These are phyloP conservation scores for Carterocephalus palaemon DNA, from an alignment of 2,888 invertebrate species.

Conservation along the genomic window DNA sequence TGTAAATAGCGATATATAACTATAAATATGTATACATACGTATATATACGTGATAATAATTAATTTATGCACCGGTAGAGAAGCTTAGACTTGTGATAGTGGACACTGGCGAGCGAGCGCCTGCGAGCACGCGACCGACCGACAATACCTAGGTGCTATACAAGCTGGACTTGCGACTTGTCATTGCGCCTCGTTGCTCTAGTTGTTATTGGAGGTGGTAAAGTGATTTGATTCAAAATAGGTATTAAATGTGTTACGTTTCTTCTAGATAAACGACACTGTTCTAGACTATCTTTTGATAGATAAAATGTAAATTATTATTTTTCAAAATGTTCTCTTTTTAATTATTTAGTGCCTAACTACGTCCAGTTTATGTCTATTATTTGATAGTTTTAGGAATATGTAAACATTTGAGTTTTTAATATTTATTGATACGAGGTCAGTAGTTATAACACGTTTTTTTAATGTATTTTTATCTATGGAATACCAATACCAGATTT, in stretches of 20 bases:
- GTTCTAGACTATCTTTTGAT: constrained; percentile 65
- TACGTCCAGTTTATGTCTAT: constrained; percentile 68
- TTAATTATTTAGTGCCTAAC: constrained; percentile 70
- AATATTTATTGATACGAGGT: constrained; percentile 75
- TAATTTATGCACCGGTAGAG: constrained; percentile 74
- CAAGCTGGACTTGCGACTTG: constrained; percentile 73
- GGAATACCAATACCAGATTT: constrained; percentile 54
- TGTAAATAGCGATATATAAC: constrained; percentile 72
- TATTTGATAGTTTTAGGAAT: constrained; percentile 62
- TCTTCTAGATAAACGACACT: constrained; percentile 62
- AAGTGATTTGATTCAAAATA: constrained; percentile 68
- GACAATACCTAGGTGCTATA: constrained; percentile 78
- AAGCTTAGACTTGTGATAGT: constrained; percentile 77
- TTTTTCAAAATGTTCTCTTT: constrained; percentile 59
- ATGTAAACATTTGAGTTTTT: constrained; percentile 62
- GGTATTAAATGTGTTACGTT: constrained; percentile 73
- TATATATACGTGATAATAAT: constrained; percentile 75
- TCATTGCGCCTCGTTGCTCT: constrained; percentile 69
- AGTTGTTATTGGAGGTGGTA: constrained; percentile 66
- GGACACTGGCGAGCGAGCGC: constrained; percentile 48
- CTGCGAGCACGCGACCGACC: constrained; percentile 41
- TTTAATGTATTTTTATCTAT: constrained; percentile 48
- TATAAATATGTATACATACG: constrained; percentile 72
- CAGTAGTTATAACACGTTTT: constrained; percentile 63
- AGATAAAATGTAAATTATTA: constrained; percentile 70